Conservation (phyloP, 2,888 invertebrate species). For the Phlogophora meticulosa region DNA sequence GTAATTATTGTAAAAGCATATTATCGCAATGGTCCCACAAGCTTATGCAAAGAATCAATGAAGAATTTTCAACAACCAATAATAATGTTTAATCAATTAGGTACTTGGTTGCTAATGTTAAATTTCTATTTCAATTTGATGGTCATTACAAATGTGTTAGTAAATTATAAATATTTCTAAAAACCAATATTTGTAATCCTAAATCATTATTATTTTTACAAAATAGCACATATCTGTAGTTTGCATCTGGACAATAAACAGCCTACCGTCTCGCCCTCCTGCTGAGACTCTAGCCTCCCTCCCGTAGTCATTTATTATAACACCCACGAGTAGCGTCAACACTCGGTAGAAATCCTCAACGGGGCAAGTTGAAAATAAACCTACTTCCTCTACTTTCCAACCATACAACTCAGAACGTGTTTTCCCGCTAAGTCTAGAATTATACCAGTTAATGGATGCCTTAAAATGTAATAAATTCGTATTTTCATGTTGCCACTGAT, state of each 20-base stretch:
- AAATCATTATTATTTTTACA: neutral
- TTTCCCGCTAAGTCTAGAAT: constrained; percentile 22
- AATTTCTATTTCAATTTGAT: neutral
- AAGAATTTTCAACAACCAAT: constrained; percentile 3
- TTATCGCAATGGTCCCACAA: constrained; percentile 1
- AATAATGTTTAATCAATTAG: neutral
- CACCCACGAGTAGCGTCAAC: constrained; percentile 2
- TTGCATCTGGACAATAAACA: neutral
- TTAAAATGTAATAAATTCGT: constrained; percentile 33
- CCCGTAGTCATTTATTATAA: constrained; percentile 2
- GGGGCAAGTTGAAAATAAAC: neutral
- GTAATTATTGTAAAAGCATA: neutral
- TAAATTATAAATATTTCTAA: neutral
- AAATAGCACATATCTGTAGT: neutral
- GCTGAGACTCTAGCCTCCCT: neutral
- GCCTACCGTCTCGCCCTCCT: neutral
- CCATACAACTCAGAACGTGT: constrained; percentile 2
- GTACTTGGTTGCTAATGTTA: neutral
- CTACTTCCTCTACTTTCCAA: neutral
- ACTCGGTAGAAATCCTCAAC: constrained; percentile 5
- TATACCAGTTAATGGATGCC: constrained; percentile 11
- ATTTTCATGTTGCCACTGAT: constrained; percentile 35
- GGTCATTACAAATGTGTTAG: neutral
- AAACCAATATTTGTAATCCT: neutral
- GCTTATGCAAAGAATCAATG: neutral